phyloP scores from a whole-genome alignment of 1,140 invertebrate genomes.

The Stenopsyche tienmushanensis region DNA sequence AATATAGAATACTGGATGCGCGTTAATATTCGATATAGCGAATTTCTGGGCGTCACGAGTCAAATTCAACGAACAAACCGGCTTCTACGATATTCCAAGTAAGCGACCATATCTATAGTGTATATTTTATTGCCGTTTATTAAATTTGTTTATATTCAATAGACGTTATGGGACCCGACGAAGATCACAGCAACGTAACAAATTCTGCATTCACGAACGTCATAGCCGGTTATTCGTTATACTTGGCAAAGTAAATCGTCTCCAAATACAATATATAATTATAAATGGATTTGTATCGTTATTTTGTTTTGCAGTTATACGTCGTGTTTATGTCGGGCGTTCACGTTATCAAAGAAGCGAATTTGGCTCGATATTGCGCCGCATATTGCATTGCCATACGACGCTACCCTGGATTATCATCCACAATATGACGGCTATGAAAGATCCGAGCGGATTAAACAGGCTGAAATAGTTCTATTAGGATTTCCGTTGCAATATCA shows the following conservation, averaged over 20 bases:
- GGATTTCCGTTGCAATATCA: constrained; percentile 57
- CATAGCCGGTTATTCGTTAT: constrained; percentile 55
- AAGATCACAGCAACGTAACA: constrained; percentile 57
- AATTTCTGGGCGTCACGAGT: constrained; percentile 58
- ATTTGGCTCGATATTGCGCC: constrained; percentile 55
- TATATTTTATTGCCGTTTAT: not conserved
- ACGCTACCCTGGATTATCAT: constrained; percentile 54
- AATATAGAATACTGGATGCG: constrained; percentile 54
- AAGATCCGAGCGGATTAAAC: constrained; percentile 53
- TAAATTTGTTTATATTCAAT: constrained; percentile 7
- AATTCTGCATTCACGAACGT: constrained; percentile 61
- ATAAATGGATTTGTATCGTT: constrained; percentile 15
- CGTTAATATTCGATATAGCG: constrained; percentile 56
- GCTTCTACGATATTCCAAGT: constrained; percentile 55
- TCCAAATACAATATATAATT: constrained; percentile 8
- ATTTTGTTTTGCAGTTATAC: constrained; percentile 48
- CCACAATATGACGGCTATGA: constrained; percentile 56
- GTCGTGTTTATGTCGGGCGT: constrained; percentile 51
- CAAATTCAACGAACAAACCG: constrained; percentile 50
- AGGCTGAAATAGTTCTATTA: constrained; percentile 58
- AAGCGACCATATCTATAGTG: constrained; percentile 41
- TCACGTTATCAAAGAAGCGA: constrained; percentile 46
- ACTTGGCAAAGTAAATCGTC: constrained; percentile 54
- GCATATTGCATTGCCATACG: constrained; percentile 53
- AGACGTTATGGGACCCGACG: constrained; percentile 62